Percentiles rank a stretch among this genome's conserved stretches.
phyloP scores from a whole-genome alignment of 2,113 vertebrate genomes.

The Brachyistius frenatus region DNA sequence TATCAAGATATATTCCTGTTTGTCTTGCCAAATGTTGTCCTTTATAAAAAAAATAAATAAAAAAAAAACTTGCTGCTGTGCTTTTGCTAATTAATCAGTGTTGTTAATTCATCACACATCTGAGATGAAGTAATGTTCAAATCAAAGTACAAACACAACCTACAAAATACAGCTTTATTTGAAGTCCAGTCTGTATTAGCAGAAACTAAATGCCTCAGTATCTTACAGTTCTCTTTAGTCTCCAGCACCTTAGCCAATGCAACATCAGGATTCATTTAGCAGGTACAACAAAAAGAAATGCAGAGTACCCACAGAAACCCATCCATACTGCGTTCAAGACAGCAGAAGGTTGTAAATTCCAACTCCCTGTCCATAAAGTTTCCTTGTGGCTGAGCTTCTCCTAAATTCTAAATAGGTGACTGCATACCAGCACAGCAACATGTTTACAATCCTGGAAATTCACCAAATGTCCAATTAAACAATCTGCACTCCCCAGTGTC shows the following conservation, averaged over 20 bases:
- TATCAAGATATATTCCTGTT: neutral
- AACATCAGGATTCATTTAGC: neutral
- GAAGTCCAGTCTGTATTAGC: neutral
- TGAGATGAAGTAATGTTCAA: no score
- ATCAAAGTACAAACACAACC: neutral
- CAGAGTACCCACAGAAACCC: constrained; percentile 16
- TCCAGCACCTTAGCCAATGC: neutral
- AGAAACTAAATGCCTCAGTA: neutral
- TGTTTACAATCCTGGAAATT: no score
- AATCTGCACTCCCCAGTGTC: no score
- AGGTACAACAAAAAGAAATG: no score
- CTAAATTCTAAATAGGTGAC: no score
- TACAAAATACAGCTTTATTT: constrained; percentile 46
- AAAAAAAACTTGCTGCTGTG: neutral
- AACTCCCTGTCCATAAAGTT: neutral
- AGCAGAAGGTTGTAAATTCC: neutral
- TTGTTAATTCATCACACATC: neutral
- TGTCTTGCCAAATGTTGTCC: constrained; percentile 27
- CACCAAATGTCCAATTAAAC: no score
- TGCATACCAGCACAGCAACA: no score
- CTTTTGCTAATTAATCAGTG: neutral
- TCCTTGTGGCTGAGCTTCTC: no score
- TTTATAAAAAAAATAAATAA: constrained; percentile 48
- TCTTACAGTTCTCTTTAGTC: neutral
- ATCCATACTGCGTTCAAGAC: neutral